phyloP scores from a whole-genome alignment of 2,113 vertebrate genomes.

The Proterorhinus semilunaris region DNA sequence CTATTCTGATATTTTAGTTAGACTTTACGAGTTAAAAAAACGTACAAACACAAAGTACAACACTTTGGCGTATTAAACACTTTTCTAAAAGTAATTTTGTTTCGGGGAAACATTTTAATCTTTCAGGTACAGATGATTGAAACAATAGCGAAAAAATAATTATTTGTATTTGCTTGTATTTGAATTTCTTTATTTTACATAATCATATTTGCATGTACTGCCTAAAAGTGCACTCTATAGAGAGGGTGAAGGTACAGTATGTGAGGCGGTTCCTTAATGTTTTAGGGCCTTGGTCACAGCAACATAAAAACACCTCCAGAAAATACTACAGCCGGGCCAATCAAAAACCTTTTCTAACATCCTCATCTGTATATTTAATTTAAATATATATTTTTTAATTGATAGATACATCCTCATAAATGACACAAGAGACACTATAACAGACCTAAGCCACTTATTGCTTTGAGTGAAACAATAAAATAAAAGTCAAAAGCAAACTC shows the following conservation, averaged over 20 bases:
- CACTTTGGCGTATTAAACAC: too few relatives aligned
- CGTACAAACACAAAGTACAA: too few relatives aligned
- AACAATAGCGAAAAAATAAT: too few relatives aligned
- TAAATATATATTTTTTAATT: conserved; percentile 79
- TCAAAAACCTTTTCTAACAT: too few relatives aligned
- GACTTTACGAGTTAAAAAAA: too few relatives aligned
- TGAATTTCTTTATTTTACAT: conserved; percentile 95
- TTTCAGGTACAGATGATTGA: too few relatives aligned
- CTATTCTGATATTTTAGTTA: too few relatives aligned
- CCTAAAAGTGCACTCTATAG: conserved; percentile 99
- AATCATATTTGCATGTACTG: conserved; percentile 99
- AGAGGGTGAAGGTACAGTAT: conserved; percentile 82
- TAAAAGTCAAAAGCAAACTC: conserved; percentile 37
- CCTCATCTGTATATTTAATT: too few relatives aligned
- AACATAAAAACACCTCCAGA: conserved; percentile 46
- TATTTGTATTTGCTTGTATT: conserved; percentile 34
- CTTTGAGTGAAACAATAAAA: conserved; percentile 40
- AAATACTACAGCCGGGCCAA: conserved; percentile 44
- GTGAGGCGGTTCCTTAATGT: conserved; percentile 91
- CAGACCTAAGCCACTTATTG: conserved; percentile 74
- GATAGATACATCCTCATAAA: conserved; percentile 99
- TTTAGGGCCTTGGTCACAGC: conserved; percentile 55
- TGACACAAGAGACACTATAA: conserved; percentile 93
- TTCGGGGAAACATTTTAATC: too few relatives aligned
- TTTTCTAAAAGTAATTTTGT: too few relatives aligned